Evolutionary conservation across 2,113 vertebrate genomes (phyloP).

Genomic region (Chroicocephalus ridibundus): DNA sequence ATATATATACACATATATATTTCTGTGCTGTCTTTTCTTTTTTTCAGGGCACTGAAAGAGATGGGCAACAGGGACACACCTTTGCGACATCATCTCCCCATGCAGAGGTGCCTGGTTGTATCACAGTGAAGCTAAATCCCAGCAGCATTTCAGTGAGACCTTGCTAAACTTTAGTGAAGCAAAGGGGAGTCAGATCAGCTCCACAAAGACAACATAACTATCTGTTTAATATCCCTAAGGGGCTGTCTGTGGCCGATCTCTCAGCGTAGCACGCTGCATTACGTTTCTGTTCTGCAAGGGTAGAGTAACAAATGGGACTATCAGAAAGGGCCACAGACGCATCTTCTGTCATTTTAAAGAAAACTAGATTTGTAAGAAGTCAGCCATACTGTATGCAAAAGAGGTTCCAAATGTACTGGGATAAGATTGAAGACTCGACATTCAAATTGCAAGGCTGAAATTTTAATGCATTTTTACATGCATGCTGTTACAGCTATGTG

Average conservation of each 20-base stretch:
- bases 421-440: constrained; percentile 37
- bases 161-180: background rate
- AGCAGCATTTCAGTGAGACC: background rate
- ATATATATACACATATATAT: rapidly evolving
- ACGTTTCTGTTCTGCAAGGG: constrained; percentile 31
- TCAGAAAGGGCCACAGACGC: background rate
- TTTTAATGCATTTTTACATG: constrained; percentile 14
- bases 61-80: background rate
- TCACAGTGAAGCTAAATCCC: background rate
- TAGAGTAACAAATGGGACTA: background rate
- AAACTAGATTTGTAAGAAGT: background rate
- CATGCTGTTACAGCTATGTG: background rate
- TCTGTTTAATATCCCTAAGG: background rate
- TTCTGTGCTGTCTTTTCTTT: background rate
- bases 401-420: background rate
- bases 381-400: background rate
- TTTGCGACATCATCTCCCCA: background rate
- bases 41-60: background rate
- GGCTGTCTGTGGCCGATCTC: background rate
- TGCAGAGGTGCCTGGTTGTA: background rate
- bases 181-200: background rate
- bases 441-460: constrained; percentile 24
- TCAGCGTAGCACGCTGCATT: background rate
- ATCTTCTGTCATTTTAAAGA: background rate
- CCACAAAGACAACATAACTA: background rate